Base-by-base conservation (phyloP, 2,113 vertebrate species). In the Bolborhynchus lineola region DNA sequence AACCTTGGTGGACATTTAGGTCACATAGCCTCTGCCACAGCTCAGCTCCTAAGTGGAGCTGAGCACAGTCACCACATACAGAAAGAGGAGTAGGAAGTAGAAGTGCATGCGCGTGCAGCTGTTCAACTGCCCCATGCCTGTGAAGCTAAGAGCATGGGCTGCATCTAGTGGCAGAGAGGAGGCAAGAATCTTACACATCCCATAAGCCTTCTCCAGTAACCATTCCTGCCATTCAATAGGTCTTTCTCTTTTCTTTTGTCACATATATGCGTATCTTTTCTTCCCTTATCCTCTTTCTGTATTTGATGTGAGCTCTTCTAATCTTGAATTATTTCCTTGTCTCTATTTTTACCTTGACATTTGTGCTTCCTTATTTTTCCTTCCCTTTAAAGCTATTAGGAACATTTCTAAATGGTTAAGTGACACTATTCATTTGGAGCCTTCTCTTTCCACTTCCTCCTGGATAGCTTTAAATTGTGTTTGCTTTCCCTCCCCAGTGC, bases 91-190 rank as follows among this genome's bases (percentile, higher is more conserved):
- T 29, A 29, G 16, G 26, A 60, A 64, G 15, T 19, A 59, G 60
- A 28, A 41, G 11, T 9, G 31, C 0, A 0, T 9, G 7, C 33
- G 12, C 37, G 15, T 47, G 62, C 69, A 78, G 15, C 6, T 21
- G 6, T 62, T 39, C 64, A 46, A 20, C 4, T 2, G 1, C 16
- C 16, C 13, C 5, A 2, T 14, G 41, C 8, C 41, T 31, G 5
- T 10, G 28, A 47, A 90, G 26, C 8, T 63, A 24, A 52, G 18
- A 59, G 33, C n/a, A 62, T 35, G 65, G 65, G 28, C 31, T 79
- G 65, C 78, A 23, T 19, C 69, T 53, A 11, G 33, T 41, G 55
- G 20, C 74, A 89, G 60, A 81, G 29, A 44, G 17, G 8, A 63
- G 49, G 4, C 33, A 57, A 70, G 39, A 76, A 31, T 29, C 42